Conservation (phyloP, 2,888 invertebrate species). For the Melinaea marsaeus region DNA sequence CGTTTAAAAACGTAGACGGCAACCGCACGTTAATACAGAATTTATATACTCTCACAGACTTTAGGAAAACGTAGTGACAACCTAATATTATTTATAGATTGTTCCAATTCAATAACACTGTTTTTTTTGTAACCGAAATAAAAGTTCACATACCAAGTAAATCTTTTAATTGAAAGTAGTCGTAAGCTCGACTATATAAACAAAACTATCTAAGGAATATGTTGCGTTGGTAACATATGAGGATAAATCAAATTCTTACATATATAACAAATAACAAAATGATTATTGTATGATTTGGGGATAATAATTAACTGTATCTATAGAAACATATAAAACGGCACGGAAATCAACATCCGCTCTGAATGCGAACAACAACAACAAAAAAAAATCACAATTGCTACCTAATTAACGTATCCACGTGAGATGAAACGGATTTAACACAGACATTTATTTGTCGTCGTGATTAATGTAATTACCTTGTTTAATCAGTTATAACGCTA, state of each 20-base stretch:
- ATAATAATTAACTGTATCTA: conserved; percentile 12
- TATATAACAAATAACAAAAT: background rate
- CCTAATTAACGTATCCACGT: conserved; percentile 14
- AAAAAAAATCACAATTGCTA: conserved; percentile 19
- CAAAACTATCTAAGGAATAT: too few relatives aligned
- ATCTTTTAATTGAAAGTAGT: too few relatives aligned
- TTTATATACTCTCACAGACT: too few relatives aligned
- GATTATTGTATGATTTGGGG: background rate
- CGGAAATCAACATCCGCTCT: conserved; percentile 29
- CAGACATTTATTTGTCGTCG: too few relatives aligned
- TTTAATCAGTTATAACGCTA: conserved; percentile 2
- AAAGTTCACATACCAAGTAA: too few relatives aligned
- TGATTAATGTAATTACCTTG: background rate
- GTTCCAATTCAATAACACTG: too few relatives aligned
- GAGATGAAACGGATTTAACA: too few relatives aligned
- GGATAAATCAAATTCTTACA: background rate
- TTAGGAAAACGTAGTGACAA: too few relatives aligned
- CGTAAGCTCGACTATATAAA: too few relatives aligned
- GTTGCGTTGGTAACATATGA: background rate
- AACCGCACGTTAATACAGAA: too few relatives aligned
- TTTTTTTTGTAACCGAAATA: too few relatives aligned
- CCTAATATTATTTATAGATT: too few relatives aligned
- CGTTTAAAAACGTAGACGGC: background rate
- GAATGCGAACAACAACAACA: conserved; percentile 3
- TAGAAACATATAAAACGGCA: conserved; percentile 18